Conservation (phyloP, 2,888 invertebrate species). For the Melinaea marsaeus region DNA sequence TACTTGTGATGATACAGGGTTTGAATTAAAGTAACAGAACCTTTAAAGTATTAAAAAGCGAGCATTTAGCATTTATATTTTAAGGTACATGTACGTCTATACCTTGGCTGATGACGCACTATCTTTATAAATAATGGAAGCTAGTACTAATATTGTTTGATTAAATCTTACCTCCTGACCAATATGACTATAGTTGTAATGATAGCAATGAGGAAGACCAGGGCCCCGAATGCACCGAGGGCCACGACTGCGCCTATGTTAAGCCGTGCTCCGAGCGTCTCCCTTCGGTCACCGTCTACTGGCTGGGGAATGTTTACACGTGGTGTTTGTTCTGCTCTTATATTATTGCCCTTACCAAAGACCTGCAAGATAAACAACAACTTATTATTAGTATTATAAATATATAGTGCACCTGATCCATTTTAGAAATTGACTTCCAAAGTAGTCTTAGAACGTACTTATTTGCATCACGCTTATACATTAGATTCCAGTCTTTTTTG, state of each 20-base stretch:
- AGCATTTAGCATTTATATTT: conserved; percentile 45
- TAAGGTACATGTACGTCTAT: conserved; percentile 44
- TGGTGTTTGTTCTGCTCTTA: conserved; percentile 81
- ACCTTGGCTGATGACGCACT: conserved; percentile 21
- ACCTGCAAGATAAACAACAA: conserved; percentile 43
- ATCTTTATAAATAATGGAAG: background rate
- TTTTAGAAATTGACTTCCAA: too few species aligned
- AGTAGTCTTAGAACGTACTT: too few species aligned
- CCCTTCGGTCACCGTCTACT: conserved; percentile 78
- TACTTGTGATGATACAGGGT: too few species aligned
- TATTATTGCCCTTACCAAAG: conserved; percentile 74
- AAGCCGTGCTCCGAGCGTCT: conserved; percentile 82
- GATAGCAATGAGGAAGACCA: conserved; percentile 92
- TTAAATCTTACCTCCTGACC: conserved; percentile 84
- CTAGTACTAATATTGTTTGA: background rate
- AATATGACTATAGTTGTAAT: conserved; percentile 93
- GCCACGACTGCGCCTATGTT: conserved; percentile 93
- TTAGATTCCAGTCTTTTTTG: too few species aligned
- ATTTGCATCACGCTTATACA: too few species aligned
- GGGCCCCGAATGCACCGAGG: conserved; percentile 92
- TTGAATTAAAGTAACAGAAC: background rate
- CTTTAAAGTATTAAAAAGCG: background rate
- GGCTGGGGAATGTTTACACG: conserved; percentile 83
- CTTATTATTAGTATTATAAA: too few species aligned
- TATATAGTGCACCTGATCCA: too few species aligned